These are phyloP conservation scores for Diloba caeruleocephala DNA, from an alignment of 2,888 invertebrate species.

Conservation along the genomic window DNA sequence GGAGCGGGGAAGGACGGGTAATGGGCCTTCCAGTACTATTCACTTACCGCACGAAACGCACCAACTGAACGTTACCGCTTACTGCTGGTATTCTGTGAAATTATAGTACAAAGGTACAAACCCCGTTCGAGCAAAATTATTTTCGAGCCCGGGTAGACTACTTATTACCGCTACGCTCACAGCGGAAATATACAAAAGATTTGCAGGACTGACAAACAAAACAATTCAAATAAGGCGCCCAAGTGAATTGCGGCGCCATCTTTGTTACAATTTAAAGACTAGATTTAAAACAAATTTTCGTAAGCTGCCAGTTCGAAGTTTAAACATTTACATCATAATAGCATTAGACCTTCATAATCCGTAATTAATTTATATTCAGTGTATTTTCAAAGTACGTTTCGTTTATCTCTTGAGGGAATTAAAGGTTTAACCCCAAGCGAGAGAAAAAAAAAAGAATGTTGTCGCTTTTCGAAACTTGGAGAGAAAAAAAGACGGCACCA, in stretches of 20 bases:
- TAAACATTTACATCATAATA: constrained; percentile 48
- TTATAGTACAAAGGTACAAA: no score
- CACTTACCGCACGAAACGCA: no score
- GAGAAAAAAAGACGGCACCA: constrained; percentile 65
- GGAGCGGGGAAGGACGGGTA: no score
- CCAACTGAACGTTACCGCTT: no score
- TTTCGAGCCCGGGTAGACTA: no score
- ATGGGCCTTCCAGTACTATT: no score
- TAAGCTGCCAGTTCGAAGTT: constrained; percentile 36
- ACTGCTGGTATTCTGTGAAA: no score
- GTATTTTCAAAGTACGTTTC: constrained; percentile 49
- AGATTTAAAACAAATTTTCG: constrained; percentile 44
- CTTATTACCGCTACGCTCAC: no score
- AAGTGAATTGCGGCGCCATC: constrained; percentile 13
- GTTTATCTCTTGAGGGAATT: constrained; percentile 48
- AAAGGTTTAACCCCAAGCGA: constrained; percentile 48
- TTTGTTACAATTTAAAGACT: constrained; percentile 19
- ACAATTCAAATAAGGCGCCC: background rate
- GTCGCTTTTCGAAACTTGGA: constrained; percentile 56
- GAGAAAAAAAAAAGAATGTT: constrained; percentile 52
- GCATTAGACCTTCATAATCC: constrained; percentile 52
- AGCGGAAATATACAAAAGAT: no score
- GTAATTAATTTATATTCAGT: constrained; percentile 58
- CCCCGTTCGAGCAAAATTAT: no score
- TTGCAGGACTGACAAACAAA: background rate